A percentile compares a stretch with the other conserved stretches of the same genome.
Conservation (phyloP, 2,113 vertebrate genomes). For the Brienomyrus longianalis region DNA sequence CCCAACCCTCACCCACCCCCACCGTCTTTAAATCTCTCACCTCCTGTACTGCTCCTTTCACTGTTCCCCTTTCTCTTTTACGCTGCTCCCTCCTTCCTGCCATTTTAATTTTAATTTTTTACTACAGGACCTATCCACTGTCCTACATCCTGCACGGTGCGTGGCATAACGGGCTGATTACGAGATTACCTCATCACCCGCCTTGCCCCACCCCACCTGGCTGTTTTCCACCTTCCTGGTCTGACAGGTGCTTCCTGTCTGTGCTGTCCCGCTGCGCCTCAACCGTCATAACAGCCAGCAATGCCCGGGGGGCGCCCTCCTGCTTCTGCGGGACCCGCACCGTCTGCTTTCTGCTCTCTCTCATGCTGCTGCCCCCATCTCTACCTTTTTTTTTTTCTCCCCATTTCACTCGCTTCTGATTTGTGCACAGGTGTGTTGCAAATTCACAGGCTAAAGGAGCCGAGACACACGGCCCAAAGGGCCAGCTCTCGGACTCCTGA, state of each 20-base stretch:
- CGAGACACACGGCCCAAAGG: background rate
- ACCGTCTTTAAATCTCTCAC: background rate
- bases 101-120: conserved; percentile 29
- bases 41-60: conserved; percentile 18
- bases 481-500: background rate
- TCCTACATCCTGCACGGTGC: background rate
- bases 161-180: background rate
- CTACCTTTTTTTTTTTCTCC: background rate
- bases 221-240: conserved; percentile 9
- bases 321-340: background rate
- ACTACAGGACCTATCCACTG: background rate
- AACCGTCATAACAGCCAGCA: conserved; percentile 55
- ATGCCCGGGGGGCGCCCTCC: conserved; percentile 1
- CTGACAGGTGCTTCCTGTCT: conserved; percentile 42
- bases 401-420: background rate
- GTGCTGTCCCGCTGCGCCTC: conserved; percentile 34
- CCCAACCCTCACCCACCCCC: background rate
- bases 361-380: background rate
- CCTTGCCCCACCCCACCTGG: background rate
- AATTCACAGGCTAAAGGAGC: background rate
- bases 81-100: conserved; percentile 30
- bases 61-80: background rate
- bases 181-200: background rate
- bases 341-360: background rate
- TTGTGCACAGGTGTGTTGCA: background rate